Base-by-base conservation (phyloP, 2,113 vertebrate genomes). In the Sorex fumeus region DNA sequence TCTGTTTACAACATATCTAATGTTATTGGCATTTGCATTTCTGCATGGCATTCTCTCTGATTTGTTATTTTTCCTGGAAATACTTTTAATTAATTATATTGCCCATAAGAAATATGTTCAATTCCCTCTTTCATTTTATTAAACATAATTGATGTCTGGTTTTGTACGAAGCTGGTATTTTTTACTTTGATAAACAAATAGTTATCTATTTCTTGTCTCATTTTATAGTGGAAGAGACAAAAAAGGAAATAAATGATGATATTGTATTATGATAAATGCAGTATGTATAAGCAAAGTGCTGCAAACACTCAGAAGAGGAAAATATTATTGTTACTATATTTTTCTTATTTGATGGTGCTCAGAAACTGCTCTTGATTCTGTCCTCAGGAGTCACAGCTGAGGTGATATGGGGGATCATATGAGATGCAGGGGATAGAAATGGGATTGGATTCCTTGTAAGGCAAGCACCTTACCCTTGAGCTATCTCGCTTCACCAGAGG, bases 101-200 rank as follows among this genome's bases (percentile, higher is more conserved):
- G 3, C 32, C 28, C 36, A 50, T 3, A 64, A 25, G 36, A 47
- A 81, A 80, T 30, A n/a, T 47, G 2, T 47, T 1, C 15, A 71
- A 69, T 32, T 95, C 15, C 81, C 8, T 43, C n/a, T 91, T 88
- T 90, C 1, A 8, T 81, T 75, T 88, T 67, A 47, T 57, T 47
- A 87, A 87, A 70, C n/a, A 60, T 53, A 87, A 72, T 60, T 76
- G 62, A 90, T 78, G 81, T 91, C 53, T 77, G 84, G 71, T 23
- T 90, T 81, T 81, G 82, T 69, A 62, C 28, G 40, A 84, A 71
- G 18, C 25, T 13, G 62, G 34, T 87, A 84, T 23, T 71, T 18
- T 45, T 19, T 72, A 15, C 15, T 85, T 45, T 81, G 69, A 76
- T 53, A n/a, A 6, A 79, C 8, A 85, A 64, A 67, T 36, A 57